Base-by-base conservation (phyloP, 1,140 invertebrate species). In the Magallana angulata region DNA sequence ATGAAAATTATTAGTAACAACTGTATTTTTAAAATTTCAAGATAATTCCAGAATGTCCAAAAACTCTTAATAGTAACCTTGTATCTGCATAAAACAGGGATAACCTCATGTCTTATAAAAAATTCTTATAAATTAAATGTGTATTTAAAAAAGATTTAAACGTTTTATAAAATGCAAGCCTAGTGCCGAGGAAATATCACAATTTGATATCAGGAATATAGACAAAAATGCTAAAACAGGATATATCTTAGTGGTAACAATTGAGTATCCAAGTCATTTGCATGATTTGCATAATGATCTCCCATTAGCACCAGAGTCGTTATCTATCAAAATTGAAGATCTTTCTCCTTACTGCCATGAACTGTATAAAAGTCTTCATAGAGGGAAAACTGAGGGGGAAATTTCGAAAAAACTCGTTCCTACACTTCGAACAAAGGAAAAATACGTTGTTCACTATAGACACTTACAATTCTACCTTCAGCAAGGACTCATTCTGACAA, bases 211-310 rank as follows among this genome's bases (percentile, higher is more conserved):
- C 76, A 62, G 89, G 60, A 90, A 90, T 87, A 89, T 94, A 30
- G 30, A 90, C 9, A 89, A 94, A 87, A 91, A 95, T 92, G 90
- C 92, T 85, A 48, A 92, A 57, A 87, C 87, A 71, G 96, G 96
- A 11, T 96, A 95, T 88, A 95, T 96, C 85, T 91, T 96, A 57
- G 96, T 96, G 71, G 89, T 93, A 8, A 91, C 93, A 88, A 36
- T 95, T 16, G 71, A 89, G 7, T 94, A 94, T 88, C 92, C 92
- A 1, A 48, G 5, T 89, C 80, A 1, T 94, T 18, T 96, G 36
- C 36, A 48, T 48, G 36, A 48, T 48, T 2, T 48, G 5, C 36
- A 48, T 48, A 48, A 48, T 96, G 94, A 96, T 89, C 95, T 96
- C 60, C 96, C 95, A 57, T 94, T 96, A 88, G 94, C 94, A 88